Percentiles rank a stretch among this genome's conserved stretches.
Evolutionary conservation across 2,888 invertebrate species (phyloP).

Genomic region (Pandemis heparana): DNA sequence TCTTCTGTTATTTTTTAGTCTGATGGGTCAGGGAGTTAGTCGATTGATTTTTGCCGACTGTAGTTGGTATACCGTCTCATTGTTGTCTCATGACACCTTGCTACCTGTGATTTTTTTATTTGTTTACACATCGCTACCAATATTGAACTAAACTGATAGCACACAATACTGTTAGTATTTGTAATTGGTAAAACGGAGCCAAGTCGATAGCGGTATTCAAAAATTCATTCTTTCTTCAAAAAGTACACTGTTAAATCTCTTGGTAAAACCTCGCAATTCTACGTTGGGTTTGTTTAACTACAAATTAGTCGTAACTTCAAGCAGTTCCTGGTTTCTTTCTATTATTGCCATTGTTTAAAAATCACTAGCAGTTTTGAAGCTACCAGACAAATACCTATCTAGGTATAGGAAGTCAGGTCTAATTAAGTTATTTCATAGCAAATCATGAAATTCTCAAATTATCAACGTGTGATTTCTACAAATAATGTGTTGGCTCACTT

Average conservation of each 20-base stretch:
- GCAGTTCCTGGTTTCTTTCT: too few relatives aligned
- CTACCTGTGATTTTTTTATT: conserved; percentile 13
- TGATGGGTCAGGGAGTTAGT: not conserved
- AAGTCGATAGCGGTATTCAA: not conserved
- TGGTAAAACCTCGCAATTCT: not conserved
- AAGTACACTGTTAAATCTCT: too few relatives aligned
- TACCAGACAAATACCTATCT: too few relatives aligned
- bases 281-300: too few relatives aligned
- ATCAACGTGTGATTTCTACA: not conserved
- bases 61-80: not conserved
- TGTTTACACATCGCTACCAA: not conserved
- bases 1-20: too few relatives aligned
- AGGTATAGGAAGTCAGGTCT: too few relatives aligned
- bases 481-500: conserved; percentile 10
- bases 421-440: too few relatives aligned
- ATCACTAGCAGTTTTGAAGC: too few relatives aligned
- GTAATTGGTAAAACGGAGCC: not conserved
- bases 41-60: not conserved
- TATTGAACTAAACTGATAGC: not conserved
- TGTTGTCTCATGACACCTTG: not conserved
- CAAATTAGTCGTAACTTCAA: too few relatives aligned
- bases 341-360: too few relatives aligned
- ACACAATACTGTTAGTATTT: not conserved
- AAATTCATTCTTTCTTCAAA: too few relatives aligned
- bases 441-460: not conserved